Evolutionary conservation across 2,797 vertebrate genomes (phyloP).

Genomic region (Sebastes paucispinis): DNA sequence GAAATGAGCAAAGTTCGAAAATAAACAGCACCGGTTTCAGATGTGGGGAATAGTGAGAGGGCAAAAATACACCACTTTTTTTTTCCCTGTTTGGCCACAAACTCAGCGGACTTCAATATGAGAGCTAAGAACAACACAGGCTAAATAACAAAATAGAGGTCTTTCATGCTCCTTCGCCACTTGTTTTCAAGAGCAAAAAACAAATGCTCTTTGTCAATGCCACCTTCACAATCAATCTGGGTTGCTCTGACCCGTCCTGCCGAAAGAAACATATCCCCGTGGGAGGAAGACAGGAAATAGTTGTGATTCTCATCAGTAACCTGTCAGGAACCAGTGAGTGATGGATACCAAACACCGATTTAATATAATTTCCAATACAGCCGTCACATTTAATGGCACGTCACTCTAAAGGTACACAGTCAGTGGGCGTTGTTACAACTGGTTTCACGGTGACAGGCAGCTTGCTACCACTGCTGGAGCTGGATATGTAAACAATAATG

Average conservation of each 20-base stretch:
- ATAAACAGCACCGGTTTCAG: conserved; percentile 66
- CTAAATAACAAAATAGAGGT: conserved; percentile 36
- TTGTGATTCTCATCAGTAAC: conserved; percentile 76
- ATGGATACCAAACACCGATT: conserved; percentile 53
- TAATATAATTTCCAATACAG: conserved; percentile 71
- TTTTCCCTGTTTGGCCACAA: conserved; percentile 37
- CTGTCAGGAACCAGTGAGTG: conserved; percentile 71
- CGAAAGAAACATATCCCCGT: conserved; percentile 45
- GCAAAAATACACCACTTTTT: conserved; percentile 24
- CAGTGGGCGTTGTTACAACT: conserved; percentile 42
- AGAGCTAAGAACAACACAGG: conserved; percentile 48
- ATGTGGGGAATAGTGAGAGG: conserved; percentile 59
- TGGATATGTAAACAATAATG: conserved; percentile 32
- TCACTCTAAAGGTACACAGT: conserved; percentile 48
- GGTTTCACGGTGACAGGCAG: conserved; percentile 42
- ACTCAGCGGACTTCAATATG: conserved; percentile 16
- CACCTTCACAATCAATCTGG: conserved; percentile 36
- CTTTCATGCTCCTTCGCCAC: not conserved
- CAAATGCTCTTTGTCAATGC: conserved; percentile 56
- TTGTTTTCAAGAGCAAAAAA: conserved; percentile 45
- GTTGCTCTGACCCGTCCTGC: not conserved
- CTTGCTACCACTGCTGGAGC: conserved; percentile 16
- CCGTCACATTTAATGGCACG: conserved; percentile 67
- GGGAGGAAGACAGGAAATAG: conserved; percentile 59
- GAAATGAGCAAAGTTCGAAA: conserved; percentile 54